Conservation (phyloP, 2,888 invertebrate species). For the Fragum sueziense region DNA sequence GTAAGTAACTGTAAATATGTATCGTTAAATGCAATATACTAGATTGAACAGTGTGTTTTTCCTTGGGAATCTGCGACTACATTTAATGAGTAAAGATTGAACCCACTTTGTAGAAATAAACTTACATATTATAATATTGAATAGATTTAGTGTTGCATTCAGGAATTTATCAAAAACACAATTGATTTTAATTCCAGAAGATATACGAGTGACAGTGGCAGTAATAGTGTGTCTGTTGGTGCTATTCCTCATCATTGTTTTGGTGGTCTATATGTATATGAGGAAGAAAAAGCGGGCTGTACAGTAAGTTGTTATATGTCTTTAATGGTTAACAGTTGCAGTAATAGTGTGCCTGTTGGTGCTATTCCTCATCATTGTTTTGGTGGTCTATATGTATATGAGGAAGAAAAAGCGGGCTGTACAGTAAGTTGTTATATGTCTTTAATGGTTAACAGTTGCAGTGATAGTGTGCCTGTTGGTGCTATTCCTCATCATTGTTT, state of each 20-base stretch:
- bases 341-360: constrained; percentile 66
- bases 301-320: constrained; percentile 64
- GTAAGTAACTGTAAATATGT: too few species aligned
- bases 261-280: constrained; percentile 64
- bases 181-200: constrained; percentile 53
- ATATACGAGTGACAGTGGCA: constrained; percentile 63
- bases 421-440: constrained; percentile 64
- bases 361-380: constrained; percentile 64
- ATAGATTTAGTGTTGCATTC: too few species aligned
- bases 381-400: constrained; percentile 64
- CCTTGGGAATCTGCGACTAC: too few species aligned
- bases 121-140: too few species aligned
- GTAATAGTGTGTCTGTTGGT: constrained; percentile 66
- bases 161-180: too few species aligned
- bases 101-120: too few species aligned
- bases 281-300: constrained; percentile 64
- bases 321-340: constrained; percentile 64
- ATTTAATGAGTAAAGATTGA: too few species aligned
- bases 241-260: constrained; percentile 64
- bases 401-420: constrained; percentile 64
- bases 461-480: constrained; percentile 66
- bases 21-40: too few species aligned
- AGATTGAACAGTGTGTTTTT: too few species aligned
- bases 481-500: constrained; percentile 64
- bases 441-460: constrained; percentile 30